Evolutionary conservation across 2,797 vertebrate species (phyloP), one percentile per base, ranked within the genome.

Genomic region (Furcifer pardalis): DNA sequence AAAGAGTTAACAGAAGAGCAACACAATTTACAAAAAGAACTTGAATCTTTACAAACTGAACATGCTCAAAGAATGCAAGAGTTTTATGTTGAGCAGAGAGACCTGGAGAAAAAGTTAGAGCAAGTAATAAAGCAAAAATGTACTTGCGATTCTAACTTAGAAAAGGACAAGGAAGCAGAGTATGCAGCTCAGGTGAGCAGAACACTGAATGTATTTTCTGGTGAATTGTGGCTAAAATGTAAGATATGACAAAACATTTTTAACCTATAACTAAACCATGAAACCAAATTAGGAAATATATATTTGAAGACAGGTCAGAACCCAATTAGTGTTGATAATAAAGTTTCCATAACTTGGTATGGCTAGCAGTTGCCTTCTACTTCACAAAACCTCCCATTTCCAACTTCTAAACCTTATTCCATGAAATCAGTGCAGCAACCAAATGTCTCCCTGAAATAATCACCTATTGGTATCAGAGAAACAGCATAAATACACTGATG

Each of bases 111-210:
- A 88, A 97, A 98, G 89, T 94, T 99, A 94, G 98, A 99, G 92
- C 98, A 98, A 93, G 97, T 99, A 86, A 97, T 98, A 93, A 97
- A 98, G 93, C 98, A 99, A 86, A 97, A 97, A 86, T 99, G 98
- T 85, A 96, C 96, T 88, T 99, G 98, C 71, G 97, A 98, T 91
- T 97, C 97, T 19, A 97, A 95, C 89, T 60, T 96, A 77, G 97
- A 97, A 75, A 96, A 96, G 90, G 97, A 98, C 90, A 98, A 98
- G 93, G 98, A 99, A 95, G 97, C 97, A 60, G 97, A 98, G 93
- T 99, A 99, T 89, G 95, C 97, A 4, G 96, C 97, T 32, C 98
- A 99, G 98, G 98, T 99, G 96, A 86, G 93, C 90, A 90, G 63
- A 49, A 56, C 81, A 65, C 44, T 32, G 12, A 32, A 59, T 60